Evolutionary conservation across 2,797 vertebrate genomes (phyloP).

Genomic region (Chromobotia macracanthus): DNA sequence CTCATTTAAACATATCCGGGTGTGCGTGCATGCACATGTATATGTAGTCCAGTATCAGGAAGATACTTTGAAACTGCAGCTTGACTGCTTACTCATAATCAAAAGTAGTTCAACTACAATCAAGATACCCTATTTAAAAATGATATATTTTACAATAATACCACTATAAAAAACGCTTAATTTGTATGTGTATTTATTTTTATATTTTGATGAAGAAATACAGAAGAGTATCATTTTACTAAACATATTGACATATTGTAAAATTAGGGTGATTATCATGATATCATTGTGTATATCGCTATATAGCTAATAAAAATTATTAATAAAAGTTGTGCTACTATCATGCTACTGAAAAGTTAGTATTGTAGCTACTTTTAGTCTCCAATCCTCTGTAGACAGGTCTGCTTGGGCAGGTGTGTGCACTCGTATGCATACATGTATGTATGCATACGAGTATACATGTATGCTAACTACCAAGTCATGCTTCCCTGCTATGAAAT

Average conservation of each 20-base stretch:
- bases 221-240: neutral
- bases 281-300: too few relatives aligned
- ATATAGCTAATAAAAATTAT: neutral
- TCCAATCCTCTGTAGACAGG: neutral
- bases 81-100: neutral
- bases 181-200: neutral
- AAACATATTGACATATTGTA: too few relatives aligned
- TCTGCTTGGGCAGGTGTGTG: neutral
- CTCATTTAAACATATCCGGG: constrained; percentile 27
- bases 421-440: too few relatives aligned
- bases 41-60: neutral
- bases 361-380: neutral
- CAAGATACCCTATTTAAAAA: neutral
- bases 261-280: too few relatives aligned
- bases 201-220: neutral
- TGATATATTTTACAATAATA: neutral
- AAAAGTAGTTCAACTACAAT: neutral
- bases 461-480: constrained; percentile 21
- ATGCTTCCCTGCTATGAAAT: constrained; percentile 5
- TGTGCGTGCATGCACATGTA: neutral
- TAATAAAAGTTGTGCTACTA: neutral
- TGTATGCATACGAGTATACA: too few relatives aligned
- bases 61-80: neutral
- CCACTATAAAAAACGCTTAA: neutral
- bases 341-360: neutral